These are phyloP conservation scores for Heliocidaris tuberculata DNA, from an alignment of 35 echinoderm and acorn worm genomes.

Conservation along the genomic window DNA sequence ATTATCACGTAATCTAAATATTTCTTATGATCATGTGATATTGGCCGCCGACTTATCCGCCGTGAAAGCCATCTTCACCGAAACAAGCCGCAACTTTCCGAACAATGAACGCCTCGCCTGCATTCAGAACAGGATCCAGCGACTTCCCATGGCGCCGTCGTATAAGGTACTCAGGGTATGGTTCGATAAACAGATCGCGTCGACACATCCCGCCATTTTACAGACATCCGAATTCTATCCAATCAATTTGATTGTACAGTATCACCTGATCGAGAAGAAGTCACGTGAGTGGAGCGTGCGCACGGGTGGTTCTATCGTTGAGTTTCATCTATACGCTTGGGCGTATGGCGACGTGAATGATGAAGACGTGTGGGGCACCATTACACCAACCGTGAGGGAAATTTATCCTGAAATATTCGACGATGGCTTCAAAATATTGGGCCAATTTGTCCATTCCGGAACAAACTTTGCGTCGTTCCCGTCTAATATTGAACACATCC, in stretches of 20 bases:
- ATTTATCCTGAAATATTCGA: constrained; percentile 88
- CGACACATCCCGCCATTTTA: constrained; percentile 45
- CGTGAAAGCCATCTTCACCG: constrained; percentile 62
- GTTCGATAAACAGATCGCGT: constrained; percentile 87
- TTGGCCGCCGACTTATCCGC: constrained; percentile 64
- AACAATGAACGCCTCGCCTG: constrained; percentile 6
- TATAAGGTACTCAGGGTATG: constrained; percentile 84
- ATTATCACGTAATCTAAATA: background rate
- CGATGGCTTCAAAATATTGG: constrained; percentile 69
- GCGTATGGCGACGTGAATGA: constrained; percentile 53
- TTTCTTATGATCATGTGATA: constrained; percentile 78
- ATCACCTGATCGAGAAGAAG: constrained; percentile 75
- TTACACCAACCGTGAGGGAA: constrained; percentile 71
- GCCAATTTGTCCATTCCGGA: constrained; percentile 56
- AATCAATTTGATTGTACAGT: constrained; percentile 72
- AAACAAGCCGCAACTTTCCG: background rate
- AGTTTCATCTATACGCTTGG: constrained; percentile 53
- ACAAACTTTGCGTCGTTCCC: constrained; percentile 70
- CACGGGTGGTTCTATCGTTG: constrained; percentile 53
- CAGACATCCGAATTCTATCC: constrained; percentile 83
- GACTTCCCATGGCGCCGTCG: constrained; percentile 64
- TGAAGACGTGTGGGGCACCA: constrained; percentile 70
- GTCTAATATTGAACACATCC: constrained; percentile 53
- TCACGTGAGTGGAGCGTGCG: constrained; percentile 55
- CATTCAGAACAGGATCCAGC: constrained; percentile 34